Base-by-base conservation (phyloP, 2,888 invertebrate species). In the Nezara viridula region DNA sequence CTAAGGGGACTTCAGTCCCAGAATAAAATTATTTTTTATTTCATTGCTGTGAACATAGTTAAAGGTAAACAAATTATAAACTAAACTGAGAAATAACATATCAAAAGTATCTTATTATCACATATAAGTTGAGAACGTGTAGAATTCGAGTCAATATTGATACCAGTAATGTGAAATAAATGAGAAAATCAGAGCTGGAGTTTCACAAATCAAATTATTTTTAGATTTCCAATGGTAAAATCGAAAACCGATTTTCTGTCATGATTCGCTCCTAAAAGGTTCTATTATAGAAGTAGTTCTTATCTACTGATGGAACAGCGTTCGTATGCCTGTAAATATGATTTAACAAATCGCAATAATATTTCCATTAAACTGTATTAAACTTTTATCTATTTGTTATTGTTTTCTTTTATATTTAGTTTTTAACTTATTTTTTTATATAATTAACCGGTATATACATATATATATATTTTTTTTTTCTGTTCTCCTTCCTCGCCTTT, bases 161-260 rank as follows among this genome's bases (percentile, higher is more conserved):
- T 55, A 12, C 7, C 24, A 55, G 2, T n/a, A n/a, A n/a, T n/a
- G 6, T 55, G n/a, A 55, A 55, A 55, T 21, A 52, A 0, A 52
- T 52, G 21, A 21, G 21, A 52, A 24, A 4, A 2, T 10, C 10
- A 4, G 14, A 50, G 2, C 4, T 50, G 21, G 55, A n/a, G 55
- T n/a, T n/a, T 55, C 7, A n/a, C n/a, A 55, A 55, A 55, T 24
- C 5, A 55, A 55, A 55, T n/a, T n/a, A 55, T 55, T 55, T 55
- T 55, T n/a, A 55, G 55, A 55, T 10, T 12, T n/a, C 1, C 52
- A n/a, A 55, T n/a, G n/a, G 55, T 55, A n/a, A 24, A 55, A n/a
- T 55, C 24, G 55, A 55, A 55, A 55, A 55, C n/a, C 55, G 55
- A 55, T n/a, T 55, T 55, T 55, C 55, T 55, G n/a, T n/a, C n/a